phyloP scores from a whole-genome alignment of 2,888 invertebrate genomes.

The Tupiocoris notatus region DNA sequence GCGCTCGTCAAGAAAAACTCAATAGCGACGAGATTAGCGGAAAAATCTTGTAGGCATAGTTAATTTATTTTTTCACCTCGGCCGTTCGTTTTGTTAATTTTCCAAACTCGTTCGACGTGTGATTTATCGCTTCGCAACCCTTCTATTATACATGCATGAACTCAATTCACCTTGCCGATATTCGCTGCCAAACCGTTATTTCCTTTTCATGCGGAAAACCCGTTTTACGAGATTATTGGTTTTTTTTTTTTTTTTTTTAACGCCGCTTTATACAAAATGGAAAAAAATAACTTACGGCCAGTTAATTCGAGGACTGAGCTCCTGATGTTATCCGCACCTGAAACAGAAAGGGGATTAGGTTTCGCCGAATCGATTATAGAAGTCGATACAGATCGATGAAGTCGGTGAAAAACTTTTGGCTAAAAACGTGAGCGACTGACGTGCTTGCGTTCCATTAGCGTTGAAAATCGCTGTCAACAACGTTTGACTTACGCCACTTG shows the following conservation, averaged over 20 bases:
- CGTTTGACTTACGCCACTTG: too few species aligned
- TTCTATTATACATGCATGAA: constrained; percentile 23
- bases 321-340: constrained; percentile 17
- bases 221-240: background rate
- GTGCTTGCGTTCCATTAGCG: background rate
- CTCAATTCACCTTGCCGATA: constrained; percentile 11
- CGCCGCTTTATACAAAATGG: too few species aligned
- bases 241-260: background rate
- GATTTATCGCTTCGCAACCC: constrained; percentile 10
- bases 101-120: background rate
- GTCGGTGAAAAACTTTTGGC: background rate
- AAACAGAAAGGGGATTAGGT: constrained; percentile 3
- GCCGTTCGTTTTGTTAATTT: background rate
- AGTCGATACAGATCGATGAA: background rate
- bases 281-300: constrained; percentile 6
- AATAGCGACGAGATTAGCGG: background rate
- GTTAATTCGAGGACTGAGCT: constrained; percentile 3
- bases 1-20: background rate
- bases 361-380: too few species aligned
- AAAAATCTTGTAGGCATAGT: background rate
- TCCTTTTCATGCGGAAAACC: background rate
- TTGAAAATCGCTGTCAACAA: background rate
- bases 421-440: background rate
- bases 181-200: background rate
- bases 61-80: background rate